These are phyloP conservation scores for Pseudochromis fuscus DNA, from an alignment of 2,797 vertebrate species.

Conservation along the genomic window DNA sequence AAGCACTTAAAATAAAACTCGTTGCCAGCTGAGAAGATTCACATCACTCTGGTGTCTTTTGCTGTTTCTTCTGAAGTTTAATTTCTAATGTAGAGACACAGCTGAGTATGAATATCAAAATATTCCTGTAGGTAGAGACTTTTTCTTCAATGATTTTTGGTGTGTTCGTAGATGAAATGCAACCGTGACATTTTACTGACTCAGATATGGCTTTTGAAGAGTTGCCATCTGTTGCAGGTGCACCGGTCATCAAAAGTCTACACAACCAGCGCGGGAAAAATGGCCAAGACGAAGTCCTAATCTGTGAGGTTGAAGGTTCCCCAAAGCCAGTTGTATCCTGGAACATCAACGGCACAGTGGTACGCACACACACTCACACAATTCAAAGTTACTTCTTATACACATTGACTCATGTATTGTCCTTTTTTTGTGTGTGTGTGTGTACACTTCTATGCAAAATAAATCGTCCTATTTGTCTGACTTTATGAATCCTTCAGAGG, in stretches of 20 bases:
- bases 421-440: too few relatives aligned
- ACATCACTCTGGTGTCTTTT: background rate
- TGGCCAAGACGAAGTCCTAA: slow-evolving; percentile 88
- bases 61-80: background rate
- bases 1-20: slow-evolving; percentile 47
- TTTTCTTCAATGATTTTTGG: background rate
- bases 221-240: slow-evolving; percentile 82
- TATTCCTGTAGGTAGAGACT: too few relatives aligned
- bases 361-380: slow-evolving; percentile 67
- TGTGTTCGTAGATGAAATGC: slow-evolving; percentile 5
- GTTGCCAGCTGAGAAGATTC: slow-evolving; percentile 4
- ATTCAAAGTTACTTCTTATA: too few relatives aligned
- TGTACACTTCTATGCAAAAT: too few relatives aligned
- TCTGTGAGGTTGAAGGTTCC: slow-evolving; percentile 93
- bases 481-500: too few relatives aligned
- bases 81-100: background rate
- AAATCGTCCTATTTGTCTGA: too few relatives aligned
- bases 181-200: slow-evolving; percentile 13
- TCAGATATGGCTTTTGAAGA: slow-evolving; percentile 45
- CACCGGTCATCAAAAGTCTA: slow-evolving; percentile 90
- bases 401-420: too few relatives aligned
- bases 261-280: slow-evolving; percentile 84
- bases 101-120: background rate
- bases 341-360: slow-evolving; percentile 89
- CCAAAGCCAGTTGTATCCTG: slow-evolving; percentile 94